Conservation (phyloP, 2,888 invertebrate genomes). For the Eumerus sabulonum region DNA sequence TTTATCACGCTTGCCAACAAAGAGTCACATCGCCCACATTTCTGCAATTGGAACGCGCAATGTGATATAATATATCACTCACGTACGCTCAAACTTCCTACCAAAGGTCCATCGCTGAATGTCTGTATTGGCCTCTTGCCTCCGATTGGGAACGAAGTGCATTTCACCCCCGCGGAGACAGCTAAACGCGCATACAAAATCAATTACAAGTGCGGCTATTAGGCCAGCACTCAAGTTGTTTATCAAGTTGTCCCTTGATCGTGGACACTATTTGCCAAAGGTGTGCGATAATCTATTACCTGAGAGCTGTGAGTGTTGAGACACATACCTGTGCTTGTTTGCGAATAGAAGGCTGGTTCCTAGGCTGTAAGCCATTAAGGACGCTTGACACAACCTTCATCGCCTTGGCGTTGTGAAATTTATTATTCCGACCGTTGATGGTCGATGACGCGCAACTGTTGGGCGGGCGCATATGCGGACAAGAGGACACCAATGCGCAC, state of each 20-base stretch:
- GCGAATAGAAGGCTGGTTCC: conserved; percentile 7
- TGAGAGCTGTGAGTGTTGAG: conserved; percentile 21
- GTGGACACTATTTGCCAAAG: conserved; percentile 58
- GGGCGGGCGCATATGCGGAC: no score
- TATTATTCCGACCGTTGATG: conserved; percentile 37
- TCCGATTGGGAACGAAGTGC: conserved; percentile 41
- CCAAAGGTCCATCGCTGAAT: no score
- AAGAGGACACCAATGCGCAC: no score
- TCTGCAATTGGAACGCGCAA: background rate
- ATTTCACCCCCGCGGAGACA: conserved; percentile 63
- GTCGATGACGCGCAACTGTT: no score
- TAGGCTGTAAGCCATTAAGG: conserved; percentile 10
- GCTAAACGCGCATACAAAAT: conserved; percentile 60
- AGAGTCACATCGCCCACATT: conserved; percentile 43
- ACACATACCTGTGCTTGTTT: conserved; percentile 17
- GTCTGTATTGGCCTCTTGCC: no score
- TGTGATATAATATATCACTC: conserved; percentile 54
- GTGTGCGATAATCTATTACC: conserved; percentile 63
- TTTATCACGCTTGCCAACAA: conserved; percentile 45
- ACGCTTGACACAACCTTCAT: conserved; percentile 39
- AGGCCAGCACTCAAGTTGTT: conserved; percentile 52
- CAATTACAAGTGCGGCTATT: conserved; percentile 66
- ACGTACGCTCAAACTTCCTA: conserved; percentile 13
- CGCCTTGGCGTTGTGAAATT: conserved; percentile 39
- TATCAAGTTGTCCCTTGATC: conserved; percentile 65